A percentile compares a stretch with the other conserved stretches of the same genome.
Conservation (phyloP, 2,888 invertebrate species). For the Thera obeliscata region DNA sequence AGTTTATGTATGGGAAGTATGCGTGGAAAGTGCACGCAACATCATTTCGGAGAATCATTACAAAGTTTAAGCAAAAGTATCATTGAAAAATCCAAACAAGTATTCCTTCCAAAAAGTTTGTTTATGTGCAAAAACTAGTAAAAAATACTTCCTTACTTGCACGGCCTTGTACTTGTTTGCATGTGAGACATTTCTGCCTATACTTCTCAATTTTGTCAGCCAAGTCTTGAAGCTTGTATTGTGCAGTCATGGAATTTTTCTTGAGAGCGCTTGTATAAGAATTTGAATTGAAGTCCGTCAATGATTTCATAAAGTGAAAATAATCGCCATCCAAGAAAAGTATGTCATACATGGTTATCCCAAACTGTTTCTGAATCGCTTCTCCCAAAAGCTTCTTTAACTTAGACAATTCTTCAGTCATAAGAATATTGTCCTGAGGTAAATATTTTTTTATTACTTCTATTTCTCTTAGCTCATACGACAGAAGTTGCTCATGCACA, state of each 20-base stretch:
- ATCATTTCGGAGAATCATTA: too few relatives aligned
- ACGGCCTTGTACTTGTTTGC: slow-evolving; percentile 12
- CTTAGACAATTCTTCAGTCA: neutral
- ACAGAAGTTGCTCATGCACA: slow-evolving; percentile 38
- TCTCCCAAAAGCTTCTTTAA: slow-evolving; percentile 32
- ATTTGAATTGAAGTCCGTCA: slow-evolving; percentile 14
- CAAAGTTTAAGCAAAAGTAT: too few relatives aligned
- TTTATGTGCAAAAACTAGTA: neutral
- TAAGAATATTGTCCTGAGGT: slow-evolving; percentile 34
- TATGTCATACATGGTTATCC: slow-evolving; percentile 55
- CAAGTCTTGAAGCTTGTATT: slow-evolving; percentile 34
- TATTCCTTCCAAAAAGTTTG: too few relatives aligned
- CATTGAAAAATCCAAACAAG: too few relatives aligned
- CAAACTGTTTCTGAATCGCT: slow-evolving; percentile 49
- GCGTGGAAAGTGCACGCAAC: too few relatives aligned
- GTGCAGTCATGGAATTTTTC: slow-evolving; percentile 25
- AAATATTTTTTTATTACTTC: slow-evolving; percentile 38
- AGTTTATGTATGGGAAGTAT: too few relatives aligned
- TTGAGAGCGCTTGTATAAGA: slow-evolving; percentile 25
- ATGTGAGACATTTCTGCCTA: slow-evolving; percentile 47
- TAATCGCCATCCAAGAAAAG: slow-evolving; percentile 56
- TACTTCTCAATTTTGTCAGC: slow-evolving; percentile 42
- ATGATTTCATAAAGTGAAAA: slow-evolving; percentile 41
- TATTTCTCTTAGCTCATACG: slow-evolving; percentile 30
- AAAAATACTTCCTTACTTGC: slow-evolving; percentile 9